phyloP scores from a whole-genome alignment of 2,797 vertebrate species.

The Huso huso region DNA sequence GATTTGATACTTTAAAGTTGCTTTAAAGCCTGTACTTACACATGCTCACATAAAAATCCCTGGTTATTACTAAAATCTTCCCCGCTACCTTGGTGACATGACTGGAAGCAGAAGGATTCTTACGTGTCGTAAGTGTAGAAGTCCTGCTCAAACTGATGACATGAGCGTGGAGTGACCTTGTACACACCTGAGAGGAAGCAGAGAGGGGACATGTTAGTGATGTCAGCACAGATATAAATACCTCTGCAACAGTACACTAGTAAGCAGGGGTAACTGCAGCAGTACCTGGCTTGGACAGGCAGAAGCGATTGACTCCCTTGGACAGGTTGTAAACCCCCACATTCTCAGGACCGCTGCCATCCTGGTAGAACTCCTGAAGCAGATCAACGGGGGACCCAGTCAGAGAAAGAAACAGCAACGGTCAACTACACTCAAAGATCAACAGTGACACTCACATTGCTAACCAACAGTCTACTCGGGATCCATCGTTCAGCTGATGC shows the following conservation, averaged over 20 bases:
- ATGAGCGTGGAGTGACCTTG: conserved; percentile 95
- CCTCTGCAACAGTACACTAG: neutral
- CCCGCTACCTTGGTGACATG: too few relatives aligned
- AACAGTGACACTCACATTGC: neutral
- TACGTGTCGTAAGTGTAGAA: conserved; percentile 97
- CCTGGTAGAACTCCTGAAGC: conserved; percentile 93
- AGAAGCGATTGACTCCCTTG: conserved; percentile 95
- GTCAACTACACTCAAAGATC: neutral
- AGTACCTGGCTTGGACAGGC: conserved; percentile 93
- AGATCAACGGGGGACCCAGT: conserved; percentile 16
- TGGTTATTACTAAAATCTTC: too few relatives aligned
- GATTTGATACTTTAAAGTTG: too few relatives aligned
- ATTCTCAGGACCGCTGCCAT: conserved; percentile 91
- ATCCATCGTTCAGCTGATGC: neutral
- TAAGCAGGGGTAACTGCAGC: neutral
- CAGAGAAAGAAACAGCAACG: neutral
- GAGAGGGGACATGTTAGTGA: conserved; percentile 3
- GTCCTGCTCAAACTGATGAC: conserved; percentile 93
- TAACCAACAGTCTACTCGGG: neutral
- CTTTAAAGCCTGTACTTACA: too few relatives aligned
- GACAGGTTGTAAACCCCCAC: conserved; percentile 96
- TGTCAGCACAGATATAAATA: neutral
- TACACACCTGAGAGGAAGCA: conserved; percentile 71
- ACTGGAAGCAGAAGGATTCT: conserved; percentile 33
- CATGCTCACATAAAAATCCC: too few relatives aligned